Evolutionary conservation across 2,113 vertebrate genomes (phyloP).

Genomic region (Electrona antarctica): DNA sequence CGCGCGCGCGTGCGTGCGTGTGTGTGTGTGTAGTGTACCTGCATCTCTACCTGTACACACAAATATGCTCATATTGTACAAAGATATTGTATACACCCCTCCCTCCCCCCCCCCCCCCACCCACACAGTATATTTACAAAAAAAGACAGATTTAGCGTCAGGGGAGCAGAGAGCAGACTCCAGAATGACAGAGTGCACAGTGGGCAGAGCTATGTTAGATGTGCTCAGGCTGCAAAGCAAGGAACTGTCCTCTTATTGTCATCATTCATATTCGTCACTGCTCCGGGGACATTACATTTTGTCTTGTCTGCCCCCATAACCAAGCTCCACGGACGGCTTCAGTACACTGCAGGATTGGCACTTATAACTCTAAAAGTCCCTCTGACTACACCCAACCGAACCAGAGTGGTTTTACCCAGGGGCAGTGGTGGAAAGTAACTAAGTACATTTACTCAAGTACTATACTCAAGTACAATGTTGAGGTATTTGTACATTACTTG

Average conservation of each 20-base stretch:
- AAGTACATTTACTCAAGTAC: no score
- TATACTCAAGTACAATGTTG: no score
- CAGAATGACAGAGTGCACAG: constrained; percentile 15
- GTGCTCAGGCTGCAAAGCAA: neutral
- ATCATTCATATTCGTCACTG: neutral
- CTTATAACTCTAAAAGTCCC: neutral
- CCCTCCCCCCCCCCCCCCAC: no score
- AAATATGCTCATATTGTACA: no score
- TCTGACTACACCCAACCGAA: neutral
- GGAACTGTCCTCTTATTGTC: neutral
- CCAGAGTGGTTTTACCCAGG: neutral
- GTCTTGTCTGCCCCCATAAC: neutral
- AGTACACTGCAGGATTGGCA: neutral
- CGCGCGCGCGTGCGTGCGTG: neutral
- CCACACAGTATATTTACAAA: neutral
- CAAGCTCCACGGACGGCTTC: neutral
- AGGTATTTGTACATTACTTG: no score
- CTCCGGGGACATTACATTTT: neutral
- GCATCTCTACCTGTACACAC: no score
- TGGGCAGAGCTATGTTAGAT: neutral
- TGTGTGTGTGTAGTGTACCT: neutral
- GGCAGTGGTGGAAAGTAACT: no score
- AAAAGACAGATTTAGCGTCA: no score
- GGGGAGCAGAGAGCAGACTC: constrained; percentile 4
- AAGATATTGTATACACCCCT: neutral